Evolutionary conservation across 1,140 invertebrate genomes (phyloP), one percentile per base, ranked within the genome.

Genomic region (Zaprionus ornatus): DNA sequence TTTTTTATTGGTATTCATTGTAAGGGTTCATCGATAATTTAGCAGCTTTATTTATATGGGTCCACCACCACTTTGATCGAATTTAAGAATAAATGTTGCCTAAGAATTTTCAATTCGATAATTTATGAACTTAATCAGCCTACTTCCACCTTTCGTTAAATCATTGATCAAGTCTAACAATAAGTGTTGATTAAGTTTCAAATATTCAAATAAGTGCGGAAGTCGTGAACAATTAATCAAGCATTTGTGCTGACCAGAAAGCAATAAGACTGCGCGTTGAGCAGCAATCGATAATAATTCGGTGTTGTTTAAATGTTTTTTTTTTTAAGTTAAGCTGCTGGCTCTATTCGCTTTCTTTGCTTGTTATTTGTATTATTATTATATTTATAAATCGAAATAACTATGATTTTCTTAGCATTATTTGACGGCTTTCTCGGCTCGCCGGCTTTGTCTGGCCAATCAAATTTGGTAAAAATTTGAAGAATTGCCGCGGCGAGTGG

Each of bases 401-500:
- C 40, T n/a, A 45, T 3, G 6, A 6, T 50, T 45, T 57, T 15
- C 7, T 17, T 25, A n/a, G 40, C 48, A 27, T 45, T 45, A 17
- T 45, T 45, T 45, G 40, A 45, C 40, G 40, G 15, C 42, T 55
- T 21, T 23, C n/a, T n/a, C 23, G 21, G 25, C 65, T 56, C 19
- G 42, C 13, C 23, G 29, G 66, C 27, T 61, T 50, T 74, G 60
- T 65, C 54, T 62, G 45, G 50, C 40, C 66, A 71, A 80, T 80
- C 64, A 78, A 78, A 80, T 78, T 78, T 69, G 57, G 63, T 40
- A 50, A 19, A 50, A 12, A 13, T 50, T 50, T 50, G 45, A 50
- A 62, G 77, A 80, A 80, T 77, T 80, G 70, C 70, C 75, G 12
- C 65, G 60, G 59, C 35, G 62, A 64, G 25, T 48, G 60, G 64